A percentile compares a stretch with the other conserved stretches of the same genome.
These are phyloP conservation scores for Toxonevra muliebris DNA, from an alignment of 2,888 invertebrate species.

Conservation along the genomic window DNA sequence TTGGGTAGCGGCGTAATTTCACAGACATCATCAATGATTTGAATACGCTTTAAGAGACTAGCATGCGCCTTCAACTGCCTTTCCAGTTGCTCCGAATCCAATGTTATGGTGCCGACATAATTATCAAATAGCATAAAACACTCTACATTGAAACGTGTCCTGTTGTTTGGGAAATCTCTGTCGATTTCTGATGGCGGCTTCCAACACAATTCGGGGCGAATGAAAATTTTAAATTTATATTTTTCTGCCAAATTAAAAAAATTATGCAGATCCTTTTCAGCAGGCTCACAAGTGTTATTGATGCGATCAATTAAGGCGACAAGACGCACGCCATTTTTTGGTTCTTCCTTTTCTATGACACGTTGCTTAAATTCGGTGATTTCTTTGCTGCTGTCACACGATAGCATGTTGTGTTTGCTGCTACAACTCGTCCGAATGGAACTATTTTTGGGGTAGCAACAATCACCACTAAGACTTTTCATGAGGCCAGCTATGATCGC, in stretches of 20 bases:
- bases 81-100: conserved; percentile 31
- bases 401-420: neutral
- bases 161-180: neutral
- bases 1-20: conserved; percentile 39
- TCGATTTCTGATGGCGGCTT: conserved; percentile 18
- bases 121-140: conserved; percentile 37
- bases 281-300: conserved; percentile 27
- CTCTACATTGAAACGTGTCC: conserved; percentile 35
- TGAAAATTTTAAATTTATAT: conserved; percentile 36
- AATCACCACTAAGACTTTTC: conserved; percentile 28
- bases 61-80: conserved; percentile 31
- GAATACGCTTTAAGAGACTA: conserved; percentile 27
- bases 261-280: conserved; percentile 24
- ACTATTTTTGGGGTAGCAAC: conserved; percentile 15
- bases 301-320: conserved; percentile 35
- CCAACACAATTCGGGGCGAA: conserved; percentile 40
- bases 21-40: conserved; percentile 41
- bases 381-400: conserved; percentile 15
- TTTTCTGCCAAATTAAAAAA: conserved; percentile 40
- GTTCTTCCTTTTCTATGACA: neutral
- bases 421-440: neutral
- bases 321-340: conserved; percentile 15
- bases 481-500: conserved; percentile 35
- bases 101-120: conserved; percentile 37
- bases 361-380: conserved; percentile 9